Evolutionary conservation across 2,113 vertebrate genomes (phyloP), one percentile per base, ranked within the genome.

Genomic region (Origma solitaria): DNA sequence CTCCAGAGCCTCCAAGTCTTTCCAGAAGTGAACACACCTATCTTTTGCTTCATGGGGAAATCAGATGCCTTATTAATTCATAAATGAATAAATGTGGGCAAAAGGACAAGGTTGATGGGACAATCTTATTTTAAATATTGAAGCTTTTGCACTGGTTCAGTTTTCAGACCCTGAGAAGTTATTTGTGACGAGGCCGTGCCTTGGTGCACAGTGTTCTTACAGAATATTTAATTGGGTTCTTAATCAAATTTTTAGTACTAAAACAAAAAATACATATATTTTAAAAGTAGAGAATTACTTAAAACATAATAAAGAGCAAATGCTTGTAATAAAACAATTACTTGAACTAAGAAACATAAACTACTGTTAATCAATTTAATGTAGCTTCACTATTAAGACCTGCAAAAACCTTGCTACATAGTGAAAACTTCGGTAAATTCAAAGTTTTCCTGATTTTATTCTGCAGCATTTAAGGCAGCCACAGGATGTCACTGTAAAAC

Each of bases 401-500:
- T 75, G 14, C 0, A 5, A 60, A 86, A 61, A 50, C 42, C 28
- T 77, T 33, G 6, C 56, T 47, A 5, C 7, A 1, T 4, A 7
- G 5, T 2, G 42, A 44, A 79, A 38, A 9, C 28, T 44, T 25
- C 49, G 6, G 17, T 2, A 7, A 69, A 2, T 8, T 8, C 31
- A 4, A 10, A 6, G 16, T 31, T 82, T 53, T 37, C 21, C 35
- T 1, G 23, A 25, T 37, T 70, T 53, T 37, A 13, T 38, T 25
- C 45, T 85, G 89, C 87, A 92, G 9, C 47, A 18, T n/a, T 50
- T 4, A 10, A 7, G 20, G 7, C 0, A 6, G 13, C 94, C 98
- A 95, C 96, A 79, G 93, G 98, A 90, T 97, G 98, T 97, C 94
- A 90, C 56, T 89, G 75, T 30, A 40, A 28, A 94, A 58, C 96